phyloP scores from a whole-genome alignment of 2,888 invertebrate genomes.

The Tenthredo amoena region DNA sequence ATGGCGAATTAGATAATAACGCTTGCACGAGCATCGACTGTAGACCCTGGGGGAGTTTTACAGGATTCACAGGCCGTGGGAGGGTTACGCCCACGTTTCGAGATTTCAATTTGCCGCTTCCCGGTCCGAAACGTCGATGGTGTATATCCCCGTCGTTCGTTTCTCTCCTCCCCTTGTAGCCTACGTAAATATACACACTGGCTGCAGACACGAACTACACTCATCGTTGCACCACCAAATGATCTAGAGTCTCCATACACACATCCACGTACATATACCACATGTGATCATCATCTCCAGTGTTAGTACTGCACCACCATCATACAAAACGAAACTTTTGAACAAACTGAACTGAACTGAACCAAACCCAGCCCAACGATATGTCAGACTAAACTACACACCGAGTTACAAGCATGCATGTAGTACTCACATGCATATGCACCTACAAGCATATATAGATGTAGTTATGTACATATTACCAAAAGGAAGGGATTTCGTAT shows the following conservation, averaged over 20 bases:
- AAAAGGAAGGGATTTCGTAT: not conserved
- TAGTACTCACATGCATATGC: not conserved
- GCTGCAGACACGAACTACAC: not conserved
- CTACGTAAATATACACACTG: constrained; percentile 34
- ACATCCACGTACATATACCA: not conserved
- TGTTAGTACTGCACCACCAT: not conserved
- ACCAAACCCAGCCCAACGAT: not conserved
- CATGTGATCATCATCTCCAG: constrained; percentile 6
- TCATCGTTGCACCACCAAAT: not conserved
- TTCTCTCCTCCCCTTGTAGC: constrained; percentile 19
- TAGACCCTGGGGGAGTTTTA: constrained; percentile 38
- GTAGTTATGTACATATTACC: not conserved
- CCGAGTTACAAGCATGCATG: not conserved
- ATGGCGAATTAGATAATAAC: constrained; percentile 51
- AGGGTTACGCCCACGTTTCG: constrained; percentile 56
- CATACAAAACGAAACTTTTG: constrained; percentile 24
- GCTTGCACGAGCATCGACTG: constrained; percentile 45
- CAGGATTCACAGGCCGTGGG: constrained; percentile 35
- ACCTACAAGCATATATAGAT: not conserved
- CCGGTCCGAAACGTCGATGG: constrained; percentile 51
- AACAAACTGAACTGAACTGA: constrained; percentile 3
- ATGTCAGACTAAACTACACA: constrained; percentile 22
- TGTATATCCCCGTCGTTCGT: constrained; percentile 35
- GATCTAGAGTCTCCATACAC: constrained; percentile 16
- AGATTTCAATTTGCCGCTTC: constrained; percentile 73